Evolutionary conservation across 2,797 vertebrate species (phyloP).

Genomic region (Parauchenoglanis punctatus): DNA sequence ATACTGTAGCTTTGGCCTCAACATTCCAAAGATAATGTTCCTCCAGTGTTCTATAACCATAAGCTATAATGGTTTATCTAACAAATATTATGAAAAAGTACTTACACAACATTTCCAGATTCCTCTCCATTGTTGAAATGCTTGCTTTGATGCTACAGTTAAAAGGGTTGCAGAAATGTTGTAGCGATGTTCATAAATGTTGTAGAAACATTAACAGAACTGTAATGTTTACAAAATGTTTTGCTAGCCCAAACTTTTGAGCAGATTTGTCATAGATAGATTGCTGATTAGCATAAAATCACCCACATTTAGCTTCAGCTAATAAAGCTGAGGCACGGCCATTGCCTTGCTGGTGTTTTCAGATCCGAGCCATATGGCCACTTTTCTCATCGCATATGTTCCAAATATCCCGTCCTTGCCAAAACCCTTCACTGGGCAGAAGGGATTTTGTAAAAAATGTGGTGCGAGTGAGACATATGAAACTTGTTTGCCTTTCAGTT

Average conservation of each 20-base stretch:
- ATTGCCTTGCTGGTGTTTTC: conserved; percentile 15
- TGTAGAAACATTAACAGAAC: background rate
- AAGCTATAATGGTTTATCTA: background rate
- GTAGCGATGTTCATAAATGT: background rate
- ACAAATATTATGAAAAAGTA: background rate
- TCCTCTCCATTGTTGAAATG: background rate
- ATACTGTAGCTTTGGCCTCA: background rate
- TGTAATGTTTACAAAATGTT: background rate
- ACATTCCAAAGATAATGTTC: background rate
- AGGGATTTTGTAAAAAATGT: conserved; percentile 41
- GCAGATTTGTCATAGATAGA: background rate
- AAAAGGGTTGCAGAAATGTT: background rate
- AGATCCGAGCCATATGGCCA: conserved; percentile 49
- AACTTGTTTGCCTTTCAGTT: conserved; percentile 41
- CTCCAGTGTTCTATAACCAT: background rate
- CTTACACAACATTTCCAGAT: background rate
- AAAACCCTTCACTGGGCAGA: conserved; percentile 38
- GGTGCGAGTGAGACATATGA: conserved; percentile 35
- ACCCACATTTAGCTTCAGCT: background rate
- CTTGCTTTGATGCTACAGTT: background rate
- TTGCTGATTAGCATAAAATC: conserved; percentile 17
- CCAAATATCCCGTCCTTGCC: conserved; percentile 20
- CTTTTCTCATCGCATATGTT: conserved; percentile 46
- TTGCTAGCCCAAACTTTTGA: background rate
- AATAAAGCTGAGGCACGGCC: background rate